Evolutionary conservation across 2,888 invertebrate genomes (phyloP), one percentile per base, ranked within the genome.

Genomic region (Steinernema scapterisci): DNA sequence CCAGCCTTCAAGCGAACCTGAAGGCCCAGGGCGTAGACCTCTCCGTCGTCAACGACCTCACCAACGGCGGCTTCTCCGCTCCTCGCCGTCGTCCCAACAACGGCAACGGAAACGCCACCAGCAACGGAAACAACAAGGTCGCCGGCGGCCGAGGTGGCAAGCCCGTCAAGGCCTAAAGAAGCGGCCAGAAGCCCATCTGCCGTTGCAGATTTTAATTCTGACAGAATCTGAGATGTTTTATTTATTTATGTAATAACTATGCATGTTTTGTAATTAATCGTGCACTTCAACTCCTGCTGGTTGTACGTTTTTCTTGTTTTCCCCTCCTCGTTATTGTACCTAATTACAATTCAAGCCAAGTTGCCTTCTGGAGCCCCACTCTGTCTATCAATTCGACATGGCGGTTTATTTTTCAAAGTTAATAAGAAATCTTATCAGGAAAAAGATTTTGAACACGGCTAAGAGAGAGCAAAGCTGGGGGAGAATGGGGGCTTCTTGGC

Each of bases 1-100:
- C 80, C 31, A 76, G 75, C 23, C 78, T 84, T 45, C 77, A 81
- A 75, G 81, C 83, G 73, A 72, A 72, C 21, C 73, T 81, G 31
- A 75, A 79, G 43, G 76, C 78, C 3, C 73, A 79, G 43, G 81
- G 81, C 73, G 76, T 81, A 73, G 81, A 81, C 75, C 46, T 71
- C 51, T 44, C 71, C 27, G 48, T 71, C 13, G 71, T 71, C 51
- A 11, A 71, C 27, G 25, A 63, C 9, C 27, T 63, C 31, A 31
- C 27, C 54, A 54, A 54, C 54, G 54, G 54, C 21, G 54, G 54
- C 16, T 54, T 54, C 63, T 27, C 16, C 63, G 63, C 63, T 6
- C 63, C 63, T 1, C 63, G 63, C 19, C 63, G 63, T n/a, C 63
- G 63, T n/a, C 71, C 71, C 16, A 71, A 71, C 71, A 71, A 71